Percentiles rank a stretch among this genome's conserved stretches.
Conservation (phyloP, 2,797 vertebrate genomes). For the Micrastur ruficollis region DNA sequence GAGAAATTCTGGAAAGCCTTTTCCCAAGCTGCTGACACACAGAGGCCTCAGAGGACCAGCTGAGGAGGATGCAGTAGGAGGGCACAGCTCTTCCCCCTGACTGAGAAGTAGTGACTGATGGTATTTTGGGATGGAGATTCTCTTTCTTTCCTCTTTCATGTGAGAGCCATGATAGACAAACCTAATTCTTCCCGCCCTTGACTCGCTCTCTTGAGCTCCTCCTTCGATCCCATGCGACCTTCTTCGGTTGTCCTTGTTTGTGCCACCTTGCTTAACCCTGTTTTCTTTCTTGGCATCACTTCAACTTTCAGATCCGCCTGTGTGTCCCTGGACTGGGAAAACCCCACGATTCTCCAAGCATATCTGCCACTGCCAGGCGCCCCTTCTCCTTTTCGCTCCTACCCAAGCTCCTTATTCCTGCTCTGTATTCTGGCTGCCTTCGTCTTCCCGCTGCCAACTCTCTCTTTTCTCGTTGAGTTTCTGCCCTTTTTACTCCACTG, state of each 20-base stretch:
- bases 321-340: neutral
- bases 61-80: neutral
- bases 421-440: slow-evolving; percentile 23
- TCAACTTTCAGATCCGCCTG: neutral
- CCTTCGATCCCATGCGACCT: neutral
- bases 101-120: accelerated
- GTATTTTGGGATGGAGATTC: neutral
- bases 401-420: slow-evolving; percentile 27
- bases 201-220: neutral
- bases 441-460: slow-evolving; percentile 13
- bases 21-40: neutral
- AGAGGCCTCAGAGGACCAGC: neutral
- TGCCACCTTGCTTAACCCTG: neutral
- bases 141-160: neutral
- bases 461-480: slow-evolving; percentile 10
- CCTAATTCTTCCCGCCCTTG: neutral
- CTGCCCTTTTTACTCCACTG: slow-evolving; percentile 34
- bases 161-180: neutral
- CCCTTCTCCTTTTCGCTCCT: neutral
- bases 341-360: neutral
- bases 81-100: neutral
- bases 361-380: neutral
- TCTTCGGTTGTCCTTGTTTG: neutral
- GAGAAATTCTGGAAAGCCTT: neutral
- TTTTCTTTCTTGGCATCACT: slow-evolving; percentile 8